Evolutionary conservation across 2,888 invertebrate genomes (phyloP), one percentile per base, ranked within the genome.

Genomic region (Mycalesis mineus): DNA sequence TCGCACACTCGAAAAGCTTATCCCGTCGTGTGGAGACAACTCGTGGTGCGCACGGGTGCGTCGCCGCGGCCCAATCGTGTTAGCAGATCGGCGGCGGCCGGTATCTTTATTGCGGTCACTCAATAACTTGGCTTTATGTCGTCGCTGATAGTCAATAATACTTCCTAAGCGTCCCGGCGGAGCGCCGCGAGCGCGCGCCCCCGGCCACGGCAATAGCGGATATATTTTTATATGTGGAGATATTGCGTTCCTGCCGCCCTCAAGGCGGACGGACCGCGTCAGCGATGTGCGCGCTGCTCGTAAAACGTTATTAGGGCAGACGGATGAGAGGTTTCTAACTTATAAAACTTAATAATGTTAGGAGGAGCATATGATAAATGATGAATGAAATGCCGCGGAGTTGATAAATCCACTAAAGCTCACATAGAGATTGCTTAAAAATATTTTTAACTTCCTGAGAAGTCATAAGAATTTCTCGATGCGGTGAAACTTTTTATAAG

Each of bases 41-140:
- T n/a, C n/a, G n/a, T n/a, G n/a, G n/a, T n/a, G n/a, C n/a, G n/a
- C n/a, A n/a, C n/a, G n/a, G n/a, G n/a, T n/a, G n/a, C n/a, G n/a
- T n/a, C n/a, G n/a, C n/a, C n/a, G n/a, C n/a, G n/a, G n/a, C n/a
- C n/a, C n/a, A n/a, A n/a, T n/a, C n/a, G n/a, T n/a, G n/a, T n/a
- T n/a, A n/a, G n/a, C n/a, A n/a, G n/a, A n/a, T n/a, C 56, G 57
- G 55, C 40, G 40, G 49, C 66, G 68, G 63, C 65, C 68, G 64
- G 67, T 72, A 74, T 78, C 78, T 75, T 75, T 78, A 80, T 67
- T 63, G 67, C 68, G 67, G 69, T 66, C 66, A 67, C 60, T 67
- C 72, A 67, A 71, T 70, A 72, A 69, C 69, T 56, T 57, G 60
- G 61, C 64, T 73, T 74, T 70, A 73, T 65, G 61, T 64, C 65